These are phyloP conservation scores for Carassius carassius DNA, from an alignment of 2,113 vertebrate species.

Conservation along the genomic window DNA sequence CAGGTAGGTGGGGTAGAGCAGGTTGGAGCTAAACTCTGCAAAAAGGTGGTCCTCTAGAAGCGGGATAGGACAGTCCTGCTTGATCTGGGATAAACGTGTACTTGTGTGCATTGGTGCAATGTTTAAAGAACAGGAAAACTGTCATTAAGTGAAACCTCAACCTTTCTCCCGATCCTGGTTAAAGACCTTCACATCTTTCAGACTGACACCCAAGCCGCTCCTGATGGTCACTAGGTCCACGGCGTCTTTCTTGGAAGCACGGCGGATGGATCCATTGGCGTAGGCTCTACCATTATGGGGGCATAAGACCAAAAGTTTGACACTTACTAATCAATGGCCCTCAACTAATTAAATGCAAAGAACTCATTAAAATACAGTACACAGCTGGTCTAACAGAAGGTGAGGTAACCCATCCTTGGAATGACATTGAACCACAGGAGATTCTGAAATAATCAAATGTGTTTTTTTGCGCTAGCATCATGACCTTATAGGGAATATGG, in stretches of 20 bases:
- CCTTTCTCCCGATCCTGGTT: constrained; percentile 88
- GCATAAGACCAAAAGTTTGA: constrained; percentile 56
- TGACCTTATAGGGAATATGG: constrained; percentile 68
- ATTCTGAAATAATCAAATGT: constrained; percentile 56
- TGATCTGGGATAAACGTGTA: background rate
- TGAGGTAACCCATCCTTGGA: constrained; percentile 59
- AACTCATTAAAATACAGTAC: constrained; percentile 67
- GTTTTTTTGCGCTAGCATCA: constrained; percentile 58
- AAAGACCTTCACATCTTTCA: constrained; percentile 89
- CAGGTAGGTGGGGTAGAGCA: too few relatives aligned
- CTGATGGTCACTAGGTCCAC: constrained; percentile 81
- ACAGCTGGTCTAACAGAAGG: constrained; percentile 62
- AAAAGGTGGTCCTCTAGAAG: background rate
- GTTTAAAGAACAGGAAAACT: constrained; percentile 50
- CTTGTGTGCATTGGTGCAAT: background rate
- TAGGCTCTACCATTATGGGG: constrained; percentile 77
- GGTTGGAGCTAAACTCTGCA: background rate
- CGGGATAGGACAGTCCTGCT: background rate
- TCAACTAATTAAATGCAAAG: constrained; percentile 72
- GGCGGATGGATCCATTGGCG: constrained; percentile 86
- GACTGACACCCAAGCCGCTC: constrained; percentile 83
- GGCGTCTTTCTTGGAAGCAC: constrained; percentile 83
- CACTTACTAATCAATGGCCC: constrained; percentile 70
- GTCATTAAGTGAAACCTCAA: constrained; percentile 71
- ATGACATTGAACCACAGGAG: constrained; percentile 59